Base-by-base conservation (phyloP, 2,797 vertebrate species). In the Dallia pectoralis region DNA sequence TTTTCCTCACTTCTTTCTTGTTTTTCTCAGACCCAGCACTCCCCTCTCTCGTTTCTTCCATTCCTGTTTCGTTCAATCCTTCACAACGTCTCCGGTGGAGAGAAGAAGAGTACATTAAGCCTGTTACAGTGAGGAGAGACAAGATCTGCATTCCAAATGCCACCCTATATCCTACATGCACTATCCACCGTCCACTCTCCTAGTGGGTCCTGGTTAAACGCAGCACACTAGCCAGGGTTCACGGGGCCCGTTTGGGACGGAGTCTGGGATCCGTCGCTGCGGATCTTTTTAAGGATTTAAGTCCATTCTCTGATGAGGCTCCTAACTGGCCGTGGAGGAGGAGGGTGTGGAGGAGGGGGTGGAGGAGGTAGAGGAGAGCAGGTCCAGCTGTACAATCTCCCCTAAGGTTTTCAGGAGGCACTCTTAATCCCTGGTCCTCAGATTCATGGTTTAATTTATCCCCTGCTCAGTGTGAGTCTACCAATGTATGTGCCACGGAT, bases 361-460 rank as follows among this genome's bases (percentile, higher is more conserved):
- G 9, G 36, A 40, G 5, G 36, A 40, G 9, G 36, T 6, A 40
- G 36, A 40, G 49, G 7, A 53, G 19, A 53, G 19, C 18, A n/a
- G 3, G 48, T 15, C 16, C 48, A 7, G 19, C 86, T 88, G 36
- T 87, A 81, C 86, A 87, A 84, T 78, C 74, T 71, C 78, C 78
- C 70, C 77, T 79, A 78, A 67, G 72, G 82, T 86, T 86, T 85
- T n/a, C 18, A 51, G 49, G 19, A n/a, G 49, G 49, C 6, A 8
- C 18, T 79, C 88, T 85, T 81, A 85, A 78, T n/a, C 36, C 33
- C n/a, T 19, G 4, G 65, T 15, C 22, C 19, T 62, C 59, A 15
- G 11, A 12, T 22, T 29, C 25, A 12, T 79, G 78, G 72, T 87
- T 84, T 89, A 90, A 91, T 92, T 91, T 87, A 91, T 91, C 88